Evolutionary conservation across 2,113 vertebrate species (phyloP), one percentile per base, ranked within the genome.

Genomic region (Mirza zaza): DNA sequence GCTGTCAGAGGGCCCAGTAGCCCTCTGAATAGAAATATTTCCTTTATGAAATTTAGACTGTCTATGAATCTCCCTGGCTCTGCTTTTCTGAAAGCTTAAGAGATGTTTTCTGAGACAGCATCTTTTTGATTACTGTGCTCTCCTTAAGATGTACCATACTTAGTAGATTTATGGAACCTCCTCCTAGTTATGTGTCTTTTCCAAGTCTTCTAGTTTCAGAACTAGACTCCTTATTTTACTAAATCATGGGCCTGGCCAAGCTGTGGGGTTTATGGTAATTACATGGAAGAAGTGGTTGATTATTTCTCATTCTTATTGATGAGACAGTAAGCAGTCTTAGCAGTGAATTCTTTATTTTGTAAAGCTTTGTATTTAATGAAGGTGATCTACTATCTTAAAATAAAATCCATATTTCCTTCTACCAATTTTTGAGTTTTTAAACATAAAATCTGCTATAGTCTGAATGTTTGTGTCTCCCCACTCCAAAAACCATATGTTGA

Each of bases 321-420:
- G 65, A 83, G 61, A 77, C 34, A 32, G 13, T 14, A 48, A 15
- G 20, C 52, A 86, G 68, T 48, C 23, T 48, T 55, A 71, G 36
- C n/a, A 93, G 82, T 59, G n/a, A 80, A 88, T 57, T 76, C 32
- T 50, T 87, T 87, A 61, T 87, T 89, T 87, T 6, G 2, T 48
- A n/a, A 95, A 95, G 75, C 45, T 71, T 82, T 95, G 94, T 50
- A 90, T 67, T 50, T 76, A 75, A 84, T 50, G 23, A 75, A 68
- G 25, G 29, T 80, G 50, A 65, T 84, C 42, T 94, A 29, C 13
- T 39, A 81, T 15, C 18, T 91, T 36, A 96, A 83, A 96, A 68
- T 67, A 70, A 86, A 96, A 86, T 36, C 18, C 10, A 57, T n/a
- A 48, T 34, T 86, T 92, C 29, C 50, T 55, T 76, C 83, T 67